These are phyloP conservation scores for Tychaedon coryphoeus DNA, from an alignment of 2,113 vertebrate genomes.

Conservation along the genomic window DNA sequence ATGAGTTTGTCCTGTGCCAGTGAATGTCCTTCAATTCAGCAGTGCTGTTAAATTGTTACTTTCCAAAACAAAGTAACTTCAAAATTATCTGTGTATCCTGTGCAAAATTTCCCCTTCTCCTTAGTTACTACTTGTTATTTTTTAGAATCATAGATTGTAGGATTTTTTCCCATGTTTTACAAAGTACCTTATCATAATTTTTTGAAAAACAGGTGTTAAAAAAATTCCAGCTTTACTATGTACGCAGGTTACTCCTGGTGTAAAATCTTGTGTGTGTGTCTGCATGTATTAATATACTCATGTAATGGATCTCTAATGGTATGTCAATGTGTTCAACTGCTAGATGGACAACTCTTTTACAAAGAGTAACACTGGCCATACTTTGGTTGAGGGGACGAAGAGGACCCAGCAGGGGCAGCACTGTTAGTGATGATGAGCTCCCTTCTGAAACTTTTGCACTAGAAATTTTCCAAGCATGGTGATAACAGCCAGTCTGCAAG, in stretches of 20 bases:
- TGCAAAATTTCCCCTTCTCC: background rate
- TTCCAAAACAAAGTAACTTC: background rate
- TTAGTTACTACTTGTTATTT: background rate
- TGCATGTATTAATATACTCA: background rate
- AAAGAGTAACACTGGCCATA: background rate
- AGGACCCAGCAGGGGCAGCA: too few relatives aligned
- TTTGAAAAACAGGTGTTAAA: rapidly evolving
- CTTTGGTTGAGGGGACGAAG: background rate
- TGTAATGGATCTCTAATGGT: background rate
- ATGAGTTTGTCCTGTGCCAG: background rate
- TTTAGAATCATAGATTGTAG: background rate
- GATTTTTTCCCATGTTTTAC: background rate
- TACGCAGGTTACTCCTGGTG: background rate
- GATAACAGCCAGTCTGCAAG: background rate
- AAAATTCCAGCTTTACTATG: background rate
- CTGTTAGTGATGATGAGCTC: background rate
- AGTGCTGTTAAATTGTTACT: background rate
- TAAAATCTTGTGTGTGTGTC: rapidly evolving
- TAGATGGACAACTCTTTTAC: background rate
- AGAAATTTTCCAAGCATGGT: background rate
- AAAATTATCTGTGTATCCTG: background rate
- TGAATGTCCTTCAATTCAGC: background rate
- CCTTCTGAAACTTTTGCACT: background rate
- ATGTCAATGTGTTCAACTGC: background rate
- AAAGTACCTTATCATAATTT: background rate